Conservation (phyloP, 2,113 vertebrate species). For the Maccullochella peelii region DNA sequence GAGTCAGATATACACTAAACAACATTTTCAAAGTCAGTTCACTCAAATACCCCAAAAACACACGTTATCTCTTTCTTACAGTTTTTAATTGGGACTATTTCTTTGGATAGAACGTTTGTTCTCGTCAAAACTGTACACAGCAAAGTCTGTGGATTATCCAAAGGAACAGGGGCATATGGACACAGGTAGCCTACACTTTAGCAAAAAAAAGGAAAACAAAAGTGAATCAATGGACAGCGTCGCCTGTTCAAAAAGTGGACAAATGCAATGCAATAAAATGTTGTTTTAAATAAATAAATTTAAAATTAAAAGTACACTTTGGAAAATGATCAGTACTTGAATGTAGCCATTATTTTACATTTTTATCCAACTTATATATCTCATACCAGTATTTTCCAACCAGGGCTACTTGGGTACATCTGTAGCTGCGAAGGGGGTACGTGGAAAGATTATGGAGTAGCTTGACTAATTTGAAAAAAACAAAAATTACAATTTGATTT, state of each 20-base stretch:
- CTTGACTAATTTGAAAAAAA: no score
- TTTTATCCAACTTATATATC: neutral
- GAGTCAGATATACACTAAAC: constrained; percentile 23
- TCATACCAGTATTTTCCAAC: neutral
- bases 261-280: neutral
- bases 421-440: neutral
- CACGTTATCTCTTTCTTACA: neutral
- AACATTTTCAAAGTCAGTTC: constrained; percentile 6
- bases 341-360: neutral
- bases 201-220: neutral
- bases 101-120: neutral
- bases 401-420: neutral
- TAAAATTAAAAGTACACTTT: neutral
- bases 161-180: neutral
- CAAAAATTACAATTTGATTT: neutral
- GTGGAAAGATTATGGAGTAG: neutral
- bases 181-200: neutral
- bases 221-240: neutral
- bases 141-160: constrained; percentile 1
- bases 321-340: neutral
- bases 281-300: neutral
- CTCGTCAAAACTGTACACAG: neutral
- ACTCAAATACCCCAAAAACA: neutral
- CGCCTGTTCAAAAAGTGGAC: neutral
- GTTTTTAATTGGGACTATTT: neutral